Evolutionary conservation across 1,140 invertebrate species (phyloP), one percentile per base, ranked within the genome.

Genomic region (Drosophila parabipectinata): DNA sequence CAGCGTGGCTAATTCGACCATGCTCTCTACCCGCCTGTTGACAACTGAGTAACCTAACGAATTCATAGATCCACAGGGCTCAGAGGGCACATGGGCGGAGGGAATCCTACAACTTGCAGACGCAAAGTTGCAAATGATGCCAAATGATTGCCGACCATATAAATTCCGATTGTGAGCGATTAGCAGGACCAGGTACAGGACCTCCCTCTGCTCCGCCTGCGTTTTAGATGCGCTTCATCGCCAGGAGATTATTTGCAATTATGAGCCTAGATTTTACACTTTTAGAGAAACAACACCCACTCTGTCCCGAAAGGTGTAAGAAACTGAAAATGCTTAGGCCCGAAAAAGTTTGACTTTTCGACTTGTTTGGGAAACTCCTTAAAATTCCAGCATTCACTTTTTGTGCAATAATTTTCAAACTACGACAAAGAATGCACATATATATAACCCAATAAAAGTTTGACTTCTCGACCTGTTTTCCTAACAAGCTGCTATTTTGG

Each of bases 141-240:
- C 82, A 87, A 87, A 87, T 87, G 82, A 87, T 87, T 88, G 82
- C 79, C 71, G 82, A 87, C 82, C 82, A 87, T 87, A 87, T 87
- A 88, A 87, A 87, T 88, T 75, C 67, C 78, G 83, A 87, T 87
- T 87, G 82, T 82, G 72, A 77, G 64, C 76, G 82, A 85, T 85
- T 87, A 84, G 61, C 58, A 57, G 52, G 61, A 37, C 47, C 52
- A 45, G 51, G 72, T 54, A 52, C 64, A 54, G 61, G 47, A 71
- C 59, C 28, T 60, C 55, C 58, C 55, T 75, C 47, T 28, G 58
- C 61, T 58, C 58, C 45, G 56, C 68, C 81, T 67, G 68, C 60
- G 50, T 48, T 78, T 82, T 82, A 79, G 83, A 72, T 71, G 78
- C 81, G 82, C 82, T 87, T 87, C 72, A 48, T 47, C 58, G 66